phyloP scores from a whole-genome alignment of 1,140 invertebrate species.

The Reticulitermes speratus region DNA sequence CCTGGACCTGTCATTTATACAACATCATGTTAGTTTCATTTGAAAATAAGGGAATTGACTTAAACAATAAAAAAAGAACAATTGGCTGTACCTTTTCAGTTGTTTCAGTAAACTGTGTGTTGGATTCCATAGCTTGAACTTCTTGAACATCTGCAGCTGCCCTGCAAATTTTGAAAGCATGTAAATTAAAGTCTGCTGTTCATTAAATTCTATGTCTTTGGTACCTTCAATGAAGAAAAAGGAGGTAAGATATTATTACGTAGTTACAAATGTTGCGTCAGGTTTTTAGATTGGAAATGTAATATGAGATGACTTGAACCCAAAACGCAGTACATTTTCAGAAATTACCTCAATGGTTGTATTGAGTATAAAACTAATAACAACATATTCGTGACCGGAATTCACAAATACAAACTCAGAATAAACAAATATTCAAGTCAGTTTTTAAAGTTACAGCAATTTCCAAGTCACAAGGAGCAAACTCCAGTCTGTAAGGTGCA shows the following conservation, averaged over 20 bases:
- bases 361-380: too few species aligned
- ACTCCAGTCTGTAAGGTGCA: too few species aligned
- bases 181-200: neutral
- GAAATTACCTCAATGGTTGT: too few species aligned
- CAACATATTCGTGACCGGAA: too few species aligned
- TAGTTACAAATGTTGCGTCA: neutral
- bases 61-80: neutral
- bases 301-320: too few species aligned
- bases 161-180: conserved; percentile 40
- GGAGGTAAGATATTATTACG: neutral
- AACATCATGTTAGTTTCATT: neutral
- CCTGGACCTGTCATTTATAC: conserved; percentile 41
- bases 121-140: conserved; percentile 51
- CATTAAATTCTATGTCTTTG: too few species aligned
- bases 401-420: too few species aligned
- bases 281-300: too few species aligned
- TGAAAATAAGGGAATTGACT: neutral
- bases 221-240: neutral
- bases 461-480: too few species aligned
- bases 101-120: conserved; percentile 40
- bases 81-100: conserved; percentile 21
- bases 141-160: conserved; percentile 54
- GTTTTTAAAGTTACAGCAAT: too few species aligned
- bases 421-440: too few species aligned
- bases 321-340: too few species aligned